Evolutionary conservation across 2,888 invertebrate genomes (phyloP).

Genomic region (Nemotelus pantherinus): DNA sequence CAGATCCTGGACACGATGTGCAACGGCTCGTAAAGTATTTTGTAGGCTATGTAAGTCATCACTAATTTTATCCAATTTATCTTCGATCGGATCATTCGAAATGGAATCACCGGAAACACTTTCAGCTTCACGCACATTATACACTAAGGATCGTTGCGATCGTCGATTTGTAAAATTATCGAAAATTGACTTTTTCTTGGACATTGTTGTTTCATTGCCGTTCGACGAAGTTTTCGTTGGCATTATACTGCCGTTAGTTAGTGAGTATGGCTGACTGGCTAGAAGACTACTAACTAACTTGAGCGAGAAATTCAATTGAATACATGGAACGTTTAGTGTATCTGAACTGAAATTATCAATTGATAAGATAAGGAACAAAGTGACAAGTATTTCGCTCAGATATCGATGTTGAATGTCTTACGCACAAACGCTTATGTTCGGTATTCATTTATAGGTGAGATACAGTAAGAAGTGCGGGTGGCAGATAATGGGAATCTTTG

Average conservation of each 20-base stretch:
- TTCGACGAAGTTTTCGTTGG: slow-evolving; percentile 14
- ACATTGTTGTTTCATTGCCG: slow-evolving; percentile 11
- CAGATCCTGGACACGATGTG: slow-evolving; percentile 22
- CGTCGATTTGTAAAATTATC: slow-evolving; percentile 29
- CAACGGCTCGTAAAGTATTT: slow-evolving; percentile 30
- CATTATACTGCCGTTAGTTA: not conserved
- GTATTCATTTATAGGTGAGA: too few species aligned
- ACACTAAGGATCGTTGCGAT: slow-evolving; percentile 28
- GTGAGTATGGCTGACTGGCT: not conserved
- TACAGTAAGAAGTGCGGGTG: too few species aligned
- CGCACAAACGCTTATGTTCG: too few species aligned
- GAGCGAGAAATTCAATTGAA: not conserved
- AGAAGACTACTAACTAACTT: not conserved
- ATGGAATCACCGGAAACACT: slow-evolving; percentile 12
- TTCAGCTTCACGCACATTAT: slow-evolving; percentile 33
- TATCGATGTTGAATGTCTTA: too few species aligned
- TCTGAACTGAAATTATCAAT: slow-evolving; percentile 19
- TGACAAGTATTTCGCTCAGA: too few species aligned
- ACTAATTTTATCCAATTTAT: slow-evolving; percentile 30
- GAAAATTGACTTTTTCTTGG: slow-evolving; percentile 19
- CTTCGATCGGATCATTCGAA: slow-evolving; percentile 26
- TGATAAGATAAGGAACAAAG: slow-evolving; percentile 20
- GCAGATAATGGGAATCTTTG: too few species aligned
- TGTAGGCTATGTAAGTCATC: slow-evolving; percentile 30
- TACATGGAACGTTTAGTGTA: not conserved